These are phyloP conservation scores for Sipha flava DNA, from an alignment of 1,140 invertebrate species.

Conservation along the genomic window DNA sequence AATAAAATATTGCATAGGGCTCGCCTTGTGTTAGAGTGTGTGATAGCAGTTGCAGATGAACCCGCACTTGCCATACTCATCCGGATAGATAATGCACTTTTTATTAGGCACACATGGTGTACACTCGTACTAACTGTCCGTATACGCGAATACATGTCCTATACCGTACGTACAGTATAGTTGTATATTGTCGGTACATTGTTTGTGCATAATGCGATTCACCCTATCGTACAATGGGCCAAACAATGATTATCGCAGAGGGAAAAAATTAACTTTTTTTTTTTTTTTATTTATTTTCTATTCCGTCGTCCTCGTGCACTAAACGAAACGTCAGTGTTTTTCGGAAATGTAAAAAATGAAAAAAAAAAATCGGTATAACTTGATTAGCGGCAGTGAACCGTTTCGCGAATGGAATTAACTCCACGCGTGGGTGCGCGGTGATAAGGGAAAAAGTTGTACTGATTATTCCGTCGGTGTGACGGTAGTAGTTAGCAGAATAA, in stretches of 20 bases:
- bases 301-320: neutral
- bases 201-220: constrained; percentile 26
- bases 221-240: neutral
- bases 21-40: too few species aligned
- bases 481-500: too few species aligned
- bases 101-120: constrained; percentile 29
- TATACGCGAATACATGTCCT: too few species aligned
- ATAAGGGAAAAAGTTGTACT: neutral
- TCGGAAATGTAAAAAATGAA: neutral
- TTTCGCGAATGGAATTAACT: neutral
- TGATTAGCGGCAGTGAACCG: constrained; percentile 7
- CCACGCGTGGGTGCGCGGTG: neutral
- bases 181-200: too few species aligned
- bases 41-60: neutral
- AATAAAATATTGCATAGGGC: neutral
- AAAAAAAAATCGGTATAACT: neutral
- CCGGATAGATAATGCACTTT: constrained; percentile 28
- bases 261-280: neutral
- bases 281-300: neutral
- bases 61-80: constrained; percentile 14
- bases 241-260: constrained; percentile 15
- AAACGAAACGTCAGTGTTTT: neutral
- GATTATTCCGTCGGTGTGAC: neutral
- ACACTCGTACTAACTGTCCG: neutral
- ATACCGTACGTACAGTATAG: too few species aligned